These are phyloP conservation scores for Caenorhabditis wallacei DNA, from an alignment of 2,888 invertebrate species.

Conservation along the genomic window DNA sequence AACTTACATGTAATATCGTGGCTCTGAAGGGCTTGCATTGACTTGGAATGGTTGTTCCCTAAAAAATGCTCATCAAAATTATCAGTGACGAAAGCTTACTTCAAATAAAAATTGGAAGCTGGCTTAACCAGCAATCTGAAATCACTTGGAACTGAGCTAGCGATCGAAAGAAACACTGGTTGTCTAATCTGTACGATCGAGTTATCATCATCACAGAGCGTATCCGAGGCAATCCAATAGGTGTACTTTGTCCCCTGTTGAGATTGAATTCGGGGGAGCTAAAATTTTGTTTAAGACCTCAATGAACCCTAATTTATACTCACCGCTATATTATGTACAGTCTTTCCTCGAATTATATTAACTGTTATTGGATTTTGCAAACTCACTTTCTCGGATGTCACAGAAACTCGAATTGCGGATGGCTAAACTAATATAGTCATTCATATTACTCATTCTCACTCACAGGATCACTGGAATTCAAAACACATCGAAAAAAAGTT, in stretches of 20 bases:
- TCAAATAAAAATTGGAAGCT: no score
- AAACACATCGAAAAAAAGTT: no score
- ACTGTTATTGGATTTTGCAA: slow-evolving; percentile 12
- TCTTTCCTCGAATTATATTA: slow-evolving; percentile 12
- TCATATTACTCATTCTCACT: no score
- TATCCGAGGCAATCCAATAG: slow-evolving; percentile 34
- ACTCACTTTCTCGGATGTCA: not conserved
- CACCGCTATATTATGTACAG: slow-evolving; percentile 19
- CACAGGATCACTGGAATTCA: no score
- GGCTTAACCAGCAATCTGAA: no score
- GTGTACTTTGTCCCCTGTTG: slow-evolving; percentile 1
- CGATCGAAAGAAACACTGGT: slow-evolving; percentile 17
- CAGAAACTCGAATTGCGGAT: not conserved
- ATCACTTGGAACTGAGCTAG: not conserved
- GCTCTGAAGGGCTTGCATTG: slow-evolving; percentile 3
- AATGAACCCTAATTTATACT: no score
- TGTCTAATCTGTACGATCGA: no score
- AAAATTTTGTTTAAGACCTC: not conserved
- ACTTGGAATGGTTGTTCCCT: not conserved
- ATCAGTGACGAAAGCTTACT: no score
- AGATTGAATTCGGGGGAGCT: slow-evolving; percentile 21
- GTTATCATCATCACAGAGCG: slow-evolving; percentile 19
- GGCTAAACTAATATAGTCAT: no score
- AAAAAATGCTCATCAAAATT: no score
- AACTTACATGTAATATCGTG: slow-evolving; percentile 12